Evolutionary conservation across 2,888 invertebrate genomes (phyloP).

Genomic region (Leptinotarsa tumamoca): DNA sequence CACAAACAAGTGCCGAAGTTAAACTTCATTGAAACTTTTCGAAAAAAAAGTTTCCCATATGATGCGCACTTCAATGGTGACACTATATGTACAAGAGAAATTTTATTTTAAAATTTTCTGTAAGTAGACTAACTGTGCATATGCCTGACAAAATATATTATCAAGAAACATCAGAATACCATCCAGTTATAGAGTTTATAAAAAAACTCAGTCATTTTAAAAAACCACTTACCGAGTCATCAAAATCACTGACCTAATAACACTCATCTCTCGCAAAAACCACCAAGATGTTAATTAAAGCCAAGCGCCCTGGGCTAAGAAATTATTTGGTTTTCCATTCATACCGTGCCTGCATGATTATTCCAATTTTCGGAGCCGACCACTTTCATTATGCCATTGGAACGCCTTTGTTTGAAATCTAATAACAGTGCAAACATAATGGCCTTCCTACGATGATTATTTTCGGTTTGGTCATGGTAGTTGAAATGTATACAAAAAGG

Average conservation of each 20-base stretch:
- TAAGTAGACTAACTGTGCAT: too few species aligned
- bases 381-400: slow-evolving; percentile 16
- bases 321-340: slow-evolving; percentile 18
- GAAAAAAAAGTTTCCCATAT: too few species aligned
- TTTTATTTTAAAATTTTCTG: too few species aligned
- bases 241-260: slow-evolving; percentile 16
- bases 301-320: slow-evolving; percentile 5
- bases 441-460: slow-evolving; percentile 16
- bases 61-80: too few species aligned
- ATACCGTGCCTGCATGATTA: slow-evolving; percentile 10
- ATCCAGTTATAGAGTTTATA: too few species aligned
- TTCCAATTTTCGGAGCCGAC: slow-evolving; percentile 16
- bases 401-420: slow-evolving; percentile 20
- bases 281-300: neutral
- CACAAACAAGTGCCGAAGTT: too few species aligned
- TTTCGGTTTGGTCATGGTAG: slow-evolving; percentile 18
- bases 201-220: neutral
- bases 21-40: too few species aligned
- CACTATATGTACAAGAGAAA: too few species aligned
- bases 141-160: too few species aligned
- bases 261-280: slow-evolving; percentile 8
- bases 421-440: slow-evolving; percentile 20
- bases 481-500: slow-evolving; percentile 21
- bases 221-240: slow-evolving; percentile 6
- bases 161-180: too few species aligned